Evolutionary conservation across 2,797 vertebrate species (phyloP), one percentile per base, ranked within the genome.

Genomic region (Tokudaia muenninki): DNA sequence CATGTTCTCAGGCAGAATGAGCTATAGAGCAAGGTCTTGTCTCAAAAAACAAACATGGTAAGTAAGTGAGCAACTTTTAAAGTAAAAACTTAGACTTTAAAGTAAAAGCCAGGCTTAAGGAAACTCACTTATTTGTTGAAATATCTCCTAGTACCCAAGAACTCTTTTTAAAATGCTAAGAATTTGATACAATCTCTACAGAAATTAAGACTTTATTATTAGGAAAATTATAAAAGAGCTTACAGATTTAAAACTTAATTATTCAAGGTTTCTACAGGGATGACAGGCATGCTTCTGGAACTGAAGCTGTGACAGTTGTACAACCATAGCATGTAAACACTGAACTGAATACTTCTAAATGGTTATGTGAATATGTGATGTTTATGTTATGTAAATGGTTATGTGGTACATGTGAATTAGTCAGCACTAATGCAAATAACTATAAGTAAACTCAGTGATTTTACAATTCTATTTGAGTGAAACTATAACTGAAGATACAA

Each of bases 201-300:
- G 26, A 90, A 91, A 96, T 50, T 55, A 89, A 95, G 65, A 75
- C 55, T 41, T 34, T 75, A 75, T 65, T 50, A 81, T 44, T 87
- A 77, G 6, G 55, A 79, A 89, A 86, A 78, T 59, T 61, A 82
- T 72, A 88, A 14, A 34, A 67, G 52, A 82, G 92, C 79, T n/a
- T 17, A 12, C 44, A 79, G 86, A 91, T 75, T 86, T 83, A 80
- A 97, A 93, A 97, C 55, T 11, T 26, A 89, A 72, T 63, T 89
- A 82, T 26, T 67, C 7, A 92, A 22, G 2, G 21, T 96, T 7
- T 75, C 89, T 59, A 31, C 10, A 16, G 12, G 17, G 3, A 88
- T 29, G 12, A 89, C 17, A 70, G 12, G 59, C 79, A 83, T 93
- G 14, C 87, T 87, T 96, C 77, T 50, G 6, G 63, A 95, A 72